Percentiles rank a stretch among this genome's conserved stretches.
Evolutionary conservation across 2,113 vertebrate species (phyloP).

Genomic region (Paraplagusia blochii): DNA sequence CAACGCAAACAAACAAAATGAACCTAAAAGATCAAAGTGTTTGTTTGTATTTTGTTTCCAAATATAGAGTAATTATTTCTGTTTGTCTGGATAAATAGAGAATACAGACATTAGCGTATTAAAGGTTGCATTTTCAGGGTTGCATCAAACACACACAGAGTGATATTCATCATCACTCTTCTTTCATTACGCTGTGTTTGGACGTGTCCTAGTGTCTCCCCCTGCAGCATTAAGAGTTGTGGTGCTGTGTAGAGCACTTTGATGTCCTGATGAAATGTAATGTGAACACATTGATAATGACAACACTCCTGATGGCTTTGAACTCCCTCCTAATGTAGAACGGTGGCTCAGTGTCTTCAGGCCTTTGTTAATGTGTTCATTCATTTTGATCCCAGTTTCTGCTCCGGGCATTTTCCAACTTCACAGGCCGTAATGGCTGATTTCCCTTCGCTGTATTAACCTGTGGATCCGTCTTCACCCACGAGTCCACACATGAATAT

Average conservation of each 20-base stretch:
- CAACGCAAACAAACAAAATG: too few species aligned
- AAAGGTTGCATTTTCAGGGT: too few species aligned
- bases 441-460: constrained; percentile 61
- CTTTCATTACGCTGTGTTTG: neutral
- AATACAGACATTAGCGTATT: constrained; percentile 4
- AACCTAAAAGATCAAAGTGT: too few species aligned
- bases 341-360: constrained; percentile 53
- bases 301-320: constrained; percentile 57
- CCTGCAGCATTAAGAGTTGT: constrained; percentile 36
- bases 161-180: constrained; percentile 14
- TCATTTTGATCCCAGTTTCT: constrained; percentile 63
- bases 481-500: constrained; percentile 50
- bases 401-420: constrained; percentile 56
- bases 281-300: constrained; percentile 61
- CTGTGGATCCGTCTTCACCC: constrained; percentile 49
- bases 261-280: constrained; percentile 53
- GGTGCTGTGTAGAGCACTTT: constrained; percentile 55
- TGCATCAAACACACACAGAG: constrained; percentile 20
- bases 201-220: constrained; percentile 23
- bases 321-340: constrained; percentile 53
- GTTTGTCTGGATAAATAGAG: neutral
- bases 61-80: neutral
- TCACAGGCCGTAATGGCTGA: constrained; percentile 57
- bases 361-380: constrained; percentile 36
- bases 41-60: too few species aligned